phyloP scores from a whole-genome alignment of 1,140 invertebrate species.

The Bombus breviceps region DNA sequence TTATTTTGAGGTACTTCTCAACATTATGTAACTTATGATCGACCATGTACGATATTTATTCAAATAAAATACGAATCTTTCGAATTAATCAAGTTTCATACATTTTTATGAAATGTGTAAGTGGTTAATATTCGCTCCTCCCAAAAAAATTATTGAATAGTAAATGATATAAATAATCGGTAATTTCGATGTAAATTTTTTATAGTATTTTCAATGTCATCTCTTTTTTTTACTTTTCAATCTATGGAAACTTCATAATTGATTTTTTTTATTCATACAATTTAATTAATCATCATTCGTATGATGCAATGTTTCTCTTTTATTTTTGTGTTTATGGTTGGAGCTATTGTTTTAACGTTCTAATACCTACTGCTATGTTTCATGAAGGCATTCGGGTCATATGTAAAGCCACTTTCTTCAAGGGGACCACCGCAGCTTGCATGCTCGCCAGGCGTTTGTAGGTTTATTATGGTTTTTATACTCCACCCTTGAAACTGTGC shows the following conservation, averaged over 20 bases:
- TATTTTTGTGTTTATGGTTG: too few relatives aligned
- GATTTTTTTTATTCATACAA: neutral
- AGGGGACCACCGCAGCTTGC: slow-evolving; percentile 90
- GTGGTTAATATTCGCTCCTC: too few relatives aligned
- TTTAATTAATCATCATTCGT: neutral
- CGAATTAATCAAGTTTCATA: neutral
- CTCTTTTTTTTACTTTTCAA: too few relatives aligned
- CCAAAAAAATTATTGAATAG: too few relatives aligned
- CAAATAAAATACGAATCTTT: too few relatives aligned
- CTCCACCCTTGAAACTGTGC: slow-evolving; percentile 90
- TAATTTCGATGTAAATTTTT: too few relatives aligned
- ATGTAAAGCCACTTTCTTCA: slow-evolving; percentile 89
- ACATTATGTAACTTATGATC: neutral
- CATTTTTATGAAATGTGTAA: neutral
- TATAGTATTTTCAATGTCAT: too few relatives aligned
- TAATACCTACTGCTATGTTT: slow-evolving; percentile 88
- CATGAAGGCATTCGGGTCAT: slow-evolving; percentile 92
- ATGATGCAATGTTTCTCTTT: neutral
- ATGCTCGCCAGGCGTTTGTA: slow-evolving; percentile 93
- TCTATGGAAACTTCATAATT: too few relatives aligned
- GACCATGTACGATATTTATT: too few relatives aligned
- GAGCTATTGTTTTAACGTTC: neutral
- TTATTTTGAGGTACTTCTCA: neutral
- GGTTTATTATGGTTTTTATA: slow-evolving; percentile 92
- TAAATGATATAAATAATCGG: too few relatives aligned